Evolutionary conservation across 1,140 invertebrate genomes (phyloP), one percentile per base, ranked within the genome.

Genomic region (Hestina assimilis): DNA sequence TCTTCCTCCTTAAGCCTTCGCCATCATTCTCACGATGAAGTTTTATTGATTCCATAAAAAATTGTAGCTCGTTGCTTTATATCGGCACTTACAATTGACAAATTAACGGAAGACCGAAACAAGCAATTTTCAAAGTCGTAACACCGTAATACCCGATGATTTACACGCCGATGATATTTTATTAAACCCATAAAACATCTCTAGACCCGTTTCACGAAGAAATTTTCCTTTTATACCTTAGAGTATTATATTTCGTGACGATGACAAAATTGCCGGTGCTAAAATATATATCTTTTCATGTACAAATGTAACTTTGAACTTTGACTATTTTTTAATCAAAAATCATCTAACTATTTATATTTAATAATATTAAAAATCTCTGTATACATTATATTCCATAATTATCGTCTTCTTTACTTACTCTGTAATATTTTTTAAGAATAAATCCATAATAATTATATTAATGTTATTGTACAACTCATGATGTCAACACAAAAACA

Each of bases 151-250:
- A 73, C 69, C 40, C 41, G 38, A 46, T 79, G 72, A 82, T 80
- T 77, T 79, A 80, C 78, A 64, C 45, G 33, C 55, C 71, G 67
- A 76, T 76, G 66, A 73, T 82, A 75, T 79, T 83, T 78, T 82
- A 84, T 80, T 75, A 79, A 68, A 48, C 66, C 66, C 65, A 77
- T 84, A 77, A 82, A 82, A 73, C 66, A 79, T 71, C 72, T 63
- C 67, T 52, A 69, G 45, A 63, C 19, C 63, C 58, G 67, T 69
- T 65, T 54, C 66, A 61, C 33, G 50, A 63, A 61, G 57, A 74
- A 75, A 68, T 35, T 42, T 71, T 68, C 69, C 69, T 66, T 72
- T 68, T 70, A 63, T 69, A 64, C 41, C 62, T 63, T 35, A 48
- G 45, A 63, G 63, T 76, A 67, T 77, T 38, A 8, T 35, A 35